Evolutionary conservation across 2,797 vertebrate species (phyloP).

Genomic region (Gouania willdenowi): DNA sequence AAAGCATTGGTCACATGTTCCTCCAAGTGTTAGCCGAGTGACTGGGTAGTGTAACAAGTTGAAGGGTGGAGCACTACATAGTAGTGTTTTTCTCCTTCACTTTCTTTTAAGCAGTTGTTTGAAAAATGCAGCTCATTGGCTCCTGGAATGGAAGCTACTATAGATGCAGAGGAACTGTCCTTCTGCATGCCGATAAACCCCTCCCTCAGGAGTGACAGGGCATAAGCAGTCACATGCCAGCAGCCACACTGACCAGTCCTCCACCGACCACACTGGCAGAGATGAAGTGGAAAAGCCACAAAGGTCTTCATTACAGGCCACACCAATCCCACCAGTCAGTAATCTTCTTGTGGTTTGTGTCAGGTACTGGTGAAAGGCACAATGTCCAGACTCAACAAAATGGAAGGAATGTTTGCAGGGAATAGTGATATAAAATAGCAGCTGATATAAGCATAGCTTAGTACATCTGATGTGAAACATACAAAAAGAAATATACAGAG

Average conservation of each 20-base stretch:
- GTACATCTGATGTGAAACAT: conserved; percentile 63
- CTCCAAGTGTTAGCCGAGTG: conserved; percentile 17
- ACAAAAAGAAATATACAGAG: conserved; percentile 61
- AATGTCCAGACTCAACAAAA: conserved; percentile 14
- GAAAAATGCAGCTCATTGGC: conserved; percentile 35
- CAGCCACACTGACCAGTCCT: conserved; percentile 38
- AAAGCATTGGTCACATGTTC: conserved; percentile 29
- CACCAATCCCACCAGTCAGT: conserved; percentile 8
- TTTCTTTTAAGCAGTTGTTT: conserved; percentile 44
- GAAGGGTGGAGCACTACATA: conserved; percentile 73
- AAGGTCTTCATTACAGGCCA: background rate
- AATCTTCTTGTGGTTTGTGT: background rate
- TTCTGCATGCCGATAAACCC: conserved; percentile 73
- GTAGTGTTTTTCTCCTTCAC: conserved; percentile 69
- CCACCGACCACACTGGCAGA: conserved; percentile 8
- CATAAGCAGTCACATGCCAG: conserved; percentile 67
- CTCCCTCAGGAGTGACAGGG: conserved; percentile 80
- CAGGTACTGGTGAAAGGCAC: conserved; percentile 16
- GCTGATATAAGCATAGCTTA: conserved; percentile 79
- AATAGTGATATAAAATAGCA: conserved; percentile 75
- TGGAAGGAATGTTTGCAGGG: conserved; percentile 64
- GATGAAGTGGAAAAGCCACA: background rate
- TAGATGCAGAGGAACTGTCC: conserved; percentile 63
- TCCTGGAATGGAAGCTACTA: conserved; percentile 62
- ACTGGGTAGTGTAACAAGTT: conserved; percentile 27